phyloP scores from a whole-genome alignment of 2,113 vertebrate species.

The Craseonycteris thonglongyai region DNA sequence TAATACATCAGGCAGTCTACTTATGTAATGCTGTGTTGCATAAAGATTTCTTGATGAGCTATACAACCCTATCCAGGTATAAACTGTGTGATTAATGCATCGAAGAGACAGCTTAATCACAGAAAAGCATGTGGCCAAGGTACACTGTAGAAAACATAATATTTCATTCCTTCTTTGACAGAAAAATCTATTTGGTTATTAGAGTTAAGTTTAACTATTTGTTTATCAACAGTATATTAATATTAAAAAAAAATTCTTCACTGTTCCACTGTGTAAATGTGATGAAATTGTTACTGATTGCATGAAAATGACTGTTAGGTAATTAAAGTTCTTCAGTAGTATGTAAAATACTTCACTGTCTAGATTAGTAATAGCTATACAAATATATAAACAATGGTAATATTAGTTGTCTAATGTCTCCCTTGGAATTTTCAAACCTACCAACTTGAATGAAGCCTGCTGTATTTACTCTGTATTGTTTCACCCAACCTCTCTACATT shows the following conservation, averaged over 20 bases:
- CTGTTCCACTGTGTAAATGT: not conserved
- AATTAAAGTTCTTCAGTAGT: not conserved
- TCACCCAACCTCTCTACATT: not conserved
- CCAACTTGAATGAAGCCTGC: not conserved
- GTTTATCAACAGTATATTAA: not conserved
- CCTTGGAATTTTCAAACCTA: not conserved
- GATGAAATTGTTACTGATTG: not conserved
- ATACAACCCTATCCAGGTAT: not conserved
- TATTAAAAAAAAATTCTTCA: conserved; percentile 24
- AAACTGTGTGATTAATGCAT: conserved; percentile 31
- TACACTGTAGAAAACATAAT: not conserved
- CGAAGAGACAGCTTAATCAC: conserved; percentile 27
- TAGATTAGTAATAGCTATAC: not conserved
- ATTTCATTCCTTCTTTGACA: not conserved
- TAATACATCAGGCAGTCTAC: not conserved
- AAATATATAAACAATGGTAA: not conserved
- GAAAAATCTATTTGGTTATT: not conserved
- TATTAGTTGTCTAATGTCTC: not conserved
- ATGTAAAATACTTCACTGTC: not conserved
- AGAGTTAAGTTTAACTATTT: not conserved
- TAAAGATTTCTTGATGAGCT: conserved; percentile 36
- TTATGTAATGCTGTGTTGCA: not conserved
- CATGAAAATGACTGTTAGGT: not conserved
- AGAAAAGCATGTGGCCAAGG: not conserved
- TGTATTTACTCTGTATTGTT: not conserved